phyloP scores from a whole-genome alignment of 2,888 invertebrate species.

The Acanthoscelides obtectus region DNA sequence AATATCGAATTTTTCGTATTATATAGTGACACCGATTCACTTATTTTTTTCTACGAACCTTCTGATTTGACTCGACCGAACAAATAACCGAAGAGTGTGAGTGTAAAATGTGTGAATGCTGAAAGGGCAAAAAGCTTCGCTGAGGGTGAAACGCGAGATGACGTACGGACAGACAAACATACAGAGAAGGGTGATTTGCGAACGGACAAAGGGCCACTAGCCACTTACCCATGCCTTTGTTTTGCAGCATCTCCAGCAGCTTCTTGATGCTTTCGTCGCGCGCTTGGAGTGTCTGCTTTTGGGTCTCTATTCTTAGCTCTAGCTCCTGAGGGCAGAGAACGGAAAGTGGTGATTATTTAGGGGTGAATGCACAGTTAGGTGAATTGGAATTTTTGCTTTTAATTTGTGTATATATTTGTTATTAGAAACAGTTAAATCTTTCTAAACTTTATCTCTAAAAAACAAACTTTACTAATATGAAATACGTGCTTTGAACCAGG shows the following conservation, averaged over 20 bases:
- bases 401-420: too few relatives aligned
- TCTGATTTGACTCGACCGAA: background rate
- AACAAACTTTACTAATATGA: too few relatives aligned
- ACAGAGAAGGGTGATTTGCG: slow-evolving; percentile 6
- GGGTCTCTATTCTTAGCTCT: slow-evolving; percentile 94
- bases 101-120: background rate
- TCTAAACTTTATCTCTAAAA: too few relatives aligned
- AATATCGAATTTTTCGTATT: too few relatives aligned
- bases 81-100: slow-evolving; percentile 7
- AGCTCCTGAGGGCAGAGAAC: slow-evolving; percentile 62
- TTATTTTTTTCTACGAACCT: too few relatives aligned
- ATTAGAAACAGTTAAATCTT: too few relatives aligned
- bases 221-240: slow-evolving; percentile 90
- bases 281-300: slow-evolving; percentile 94
- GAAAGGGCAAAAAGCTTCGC: background rate
- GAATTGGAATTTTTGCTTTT: too few relatives aligned
- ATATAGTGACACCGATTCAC: too few relatives aligned
- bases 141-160: background rate
- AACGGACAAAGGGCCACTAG: slow-evolving; percentile 6
- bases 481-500: too few relatives aligned
- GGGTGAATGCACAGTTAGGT: background rate
- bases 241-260: slow-evolving; percentile 96
- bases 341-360: slow-evolving; percentile 26
- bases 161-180: slow-evolving; percentile 2
- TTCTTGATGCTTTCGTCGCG: slow-evolving; percentile 98